Percentiles rank a stretch among this genome's conserved stretches.
Conservation (phyloP, 2,797 vertebrate species). For the Capromys pilorides region DNA sequence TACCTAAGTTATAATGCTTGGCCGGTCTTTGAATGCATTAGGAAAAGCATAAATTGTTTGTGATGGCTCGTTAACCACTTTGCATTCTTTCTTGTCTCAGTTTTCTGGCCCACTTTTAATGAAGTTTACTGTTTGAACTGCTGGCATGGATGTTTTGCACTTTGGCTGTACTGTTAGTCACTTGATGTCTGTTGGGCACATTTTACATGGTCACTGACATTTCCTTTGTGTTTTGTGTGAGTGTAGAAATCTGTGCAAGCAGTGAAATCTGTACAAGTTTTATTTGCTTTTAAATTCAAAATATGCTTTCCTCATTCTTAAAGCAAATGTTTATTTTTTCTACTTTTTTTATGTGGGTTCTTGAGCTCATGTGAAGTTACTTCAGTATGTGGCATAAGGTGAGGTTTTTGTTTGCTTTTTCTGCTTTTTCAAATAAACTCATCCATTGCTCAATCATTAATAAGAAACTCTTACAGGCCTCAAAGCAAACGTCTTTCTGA, state of each 20-base stretch:
- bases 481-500: not conserved
- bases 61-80: not conserved
- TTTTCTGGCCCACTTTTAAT: not conserved
- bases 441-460: not conserved
- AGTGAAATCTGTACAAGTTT: not conserved
- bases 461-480: not conserved
- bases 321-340: constrained; percentile 9
- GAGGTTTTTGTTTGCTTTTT: not conserved
- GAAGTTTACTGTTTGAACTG: not conserved
- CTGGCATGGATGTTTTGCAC: not conserved
- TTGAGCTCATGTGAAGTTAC: not conserved
- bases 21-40: not conserved
- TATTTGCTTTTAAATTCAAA: constrained; percentile 47
- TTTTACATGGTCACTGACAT: not conserved
- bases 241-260: constrained; percentile 2
- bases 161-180: not conserved
- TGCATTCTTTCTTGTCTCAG: not conserved
- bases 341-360: not conserved
- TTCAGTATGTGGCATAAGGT: not conserved
- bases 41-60: not conserved
- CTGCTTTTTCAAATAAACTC: not conserved
- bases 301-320: constrained; percentile 11
- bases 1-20: not conserved
- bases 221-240: not conserved
- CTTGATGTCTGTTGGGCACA: not conserved